Evolutionary conservation across 30 jellyfish, hydroid and myxozoan genomes (phyloP).

Genomic region (Nemopilema nomurai): DNA sequence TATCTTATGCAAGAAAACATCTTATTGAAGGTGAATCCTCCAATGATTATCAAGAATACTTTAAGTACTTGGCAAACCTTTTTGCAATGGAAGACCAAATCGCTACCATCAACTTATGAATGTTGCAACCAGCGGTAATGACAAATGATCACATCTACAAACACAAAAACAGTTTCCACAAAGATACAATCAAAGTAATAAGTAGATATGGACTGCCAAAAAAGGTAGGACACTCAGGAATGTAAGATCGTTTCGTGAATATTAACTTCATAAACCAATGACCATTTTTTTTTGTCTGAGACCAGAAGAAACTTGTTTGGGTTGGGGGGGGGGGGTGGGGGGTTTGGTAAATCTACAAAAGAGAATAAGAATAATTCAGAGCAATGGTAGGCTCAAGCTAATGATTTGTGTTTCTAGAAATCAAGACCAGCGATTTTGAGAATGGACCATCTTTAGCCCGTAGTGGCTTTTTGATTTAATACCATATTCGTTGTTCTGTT

Average conservation of each 20-base stretch:
- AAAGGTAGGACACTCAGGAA: not conserved
- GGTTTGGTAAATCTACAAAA: not conserved
- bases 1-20: constrained; percentile 20
- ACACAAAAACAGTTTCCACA: not conserved
- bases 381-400: not conserved
- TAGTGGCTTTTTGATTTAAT: not conserved
- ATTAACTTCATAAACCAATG: not conserved
- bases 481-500: not conserved
- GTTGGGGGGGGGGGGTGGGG: not conserved
- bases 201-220: not conserved
- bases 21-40: constrained; percentile 14
- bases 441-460: not conserved
- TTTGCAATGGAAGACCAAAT: constrained; percentile 8
- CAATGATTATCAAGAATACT: constrained; percentile 48
- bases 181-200: not conserved
- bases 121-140: constrained; percentile 21
- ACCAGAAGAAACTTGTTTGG: not conserved
- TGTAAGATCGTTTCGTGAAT: not conserved
- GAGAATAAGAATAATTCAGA: not conserved
- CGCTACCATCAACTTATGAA: constrained; percentile 22
- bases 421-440: not conserved
- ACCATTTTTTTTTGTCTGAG: not conserved
- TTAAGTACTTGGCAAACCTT: constrained; percentile 13
- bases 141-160: constrained; percentile 8
- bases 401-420: not conserved